These are phyloP conservation scores for Tinea trinotella DNA, from an alignment of 2,888 invertebrate genomes.

Conservation along the genomic window DNA sequence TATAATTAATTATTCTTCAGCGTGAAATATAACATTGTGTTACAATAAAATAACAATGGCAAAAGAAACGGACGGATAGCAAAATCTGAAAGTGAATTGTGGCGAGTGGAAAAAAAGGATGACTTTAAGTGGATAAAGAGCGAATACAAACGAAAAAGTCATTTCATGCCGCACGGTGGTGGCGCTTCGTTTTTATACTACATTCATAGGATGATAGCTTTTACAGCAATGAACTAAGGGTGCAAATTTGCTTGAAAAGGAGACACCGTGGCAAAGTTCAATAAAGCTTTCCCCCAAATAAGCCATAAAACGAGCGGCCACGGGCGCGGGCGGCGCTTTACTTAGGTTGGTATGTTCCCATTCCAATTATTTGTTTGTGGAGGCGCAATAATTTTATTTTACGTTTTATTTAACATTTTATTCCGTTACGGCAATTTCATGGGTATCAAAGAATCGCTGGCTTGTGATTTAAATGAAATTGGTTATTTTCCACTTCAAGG, in stretches of 20 bases:
- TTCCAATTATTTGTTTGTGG: constrained; percentile 72
- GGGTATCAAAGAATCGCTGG: constrained; percentile 70
- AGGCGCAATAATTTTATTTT: constrained; percentile 72
- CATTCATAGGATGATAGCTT: not conserved
- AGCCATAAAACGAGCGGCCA: constrained; percentile 68
- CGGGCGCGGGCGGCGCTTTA: constrained; percentile 53
- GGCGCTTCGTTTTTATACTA: constrained; percentile 37
- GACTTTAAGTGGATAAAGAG: constrained; percentile 70
- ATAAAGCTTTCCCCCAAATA: constrained; percentile 73
- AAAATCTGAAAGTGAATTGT: constrained; percentile 69
- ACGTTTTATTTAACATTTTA: constrained; percentile 73
- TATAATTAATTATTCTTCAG: too few species aligned
- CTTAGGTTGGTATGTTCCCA: constrained; percentile 47
- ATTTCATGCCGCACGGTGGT: constrained; percentile 64
- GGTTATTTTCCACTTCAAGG: constrained; percentile 68
- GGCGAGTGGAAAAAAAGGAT: constrained; percentile 68
- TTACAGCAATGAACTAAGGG: constrained; percentile 29
- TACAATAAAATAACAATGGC: constrained; percentile 18
- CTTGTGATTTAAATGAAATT: constrained; percentile 70
- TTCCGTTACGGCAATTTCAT: constrained; percentile 72
- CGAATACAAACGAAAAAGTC: constrained; percentile 70
- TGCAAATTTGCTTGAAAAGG: constrained; percentile 39
- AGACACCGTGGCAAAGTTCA: constrained; percentile 64
- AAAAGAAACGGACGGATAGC: constrained; percentile 40
- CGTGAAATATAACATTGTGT: constrained; percentile 7